Base-by-base conservation (phyloP, 2,888 invertebrate species). In the Volucella inanis region DNA sequence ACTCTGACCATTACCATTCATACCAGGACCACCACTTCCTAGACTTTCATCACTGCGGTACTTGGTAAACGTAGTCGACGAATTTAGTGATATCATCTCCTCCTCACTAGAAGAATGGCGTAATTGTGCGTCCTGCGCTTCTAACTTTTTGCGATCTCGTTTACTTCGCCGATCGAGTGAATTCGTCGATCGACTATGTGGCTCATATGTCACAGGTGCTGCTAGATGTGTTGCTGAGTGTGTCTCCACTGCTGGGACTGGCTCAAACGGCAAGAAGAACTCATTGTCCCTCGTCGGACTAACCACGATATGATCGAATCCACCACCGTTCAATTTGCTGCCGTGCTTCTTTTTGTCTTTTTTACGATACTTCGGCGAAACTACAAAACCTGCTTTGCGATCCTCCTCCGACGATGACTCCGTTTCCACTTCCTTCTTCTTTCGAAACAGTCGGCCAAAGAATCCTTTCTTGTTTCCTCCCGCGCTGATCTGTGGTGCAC, bases 401-500 rank as follows among this genome's bases (percentile, higher is more conserved):
- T 92, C 92, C 77, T 92, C 92, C 61, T 92, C 92, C 11, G 92
- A 92, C 22, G 92, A 92, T 0, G 92, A 91, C 67, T 89, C 91
- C 8, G 90, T 88, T 65, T 89, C 90, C 55, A 94, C 93, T 81
- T 94, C 94, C 91, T 96, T 96, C 92, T 95, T 95, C 90, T 95
- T 94, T 86, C 96, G 93, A 90, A 97, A 96, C 3, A 97, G 93
- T 88, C 95, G 95, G 8, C 97, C 96, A 54, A 97, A 94, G 9
- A 96, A 96, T 97, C 97, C 97, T 91, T 96, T 96, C 89, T 94
- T 94, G 92, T 84, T 88, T 9, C 88, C 83, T 52, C 88, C 88
- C 62, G 81, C 89, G 88, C 80, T 88, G 6, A 76, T 86, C 84
- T 76, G 88, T 88, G 87, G 87, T 86, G 52, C 93, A 88, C 95